Evolutionary conservation across 2,797 vertebrate genomes (phyloP).

Genomic region (Tragelaphus eurycerus): DNA sequence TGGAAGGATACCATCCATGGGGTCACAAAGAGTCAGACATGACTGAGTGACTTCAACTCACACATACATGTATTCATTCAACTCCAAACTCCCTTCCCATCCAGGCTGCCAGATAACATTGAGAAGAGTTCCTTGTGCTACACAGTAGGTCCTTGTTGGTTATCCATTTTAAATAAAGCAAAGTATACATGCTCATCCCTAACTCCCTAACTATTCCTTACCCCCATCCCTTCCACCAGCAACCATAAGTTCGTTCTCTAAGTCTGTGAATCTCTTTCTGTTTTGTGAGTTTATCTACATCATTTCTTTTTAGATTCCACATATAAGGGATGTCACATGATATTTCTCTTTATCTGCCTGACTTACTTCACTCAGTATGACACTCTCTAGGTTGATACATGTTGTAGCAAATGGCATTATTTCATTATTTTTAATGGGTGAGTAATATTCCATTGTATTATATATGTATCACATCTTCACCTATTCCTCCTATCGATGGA

Average conservation of each 20-base stretch:
- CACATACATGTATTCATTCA: background rate
- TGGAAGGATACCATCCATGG: background rate
- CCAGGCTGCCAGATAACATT: background rate
- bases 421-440: background rate
- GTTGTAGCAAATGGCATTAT: background rate
- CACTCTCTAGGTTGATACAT: background rate
- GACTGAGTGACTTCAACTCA: background rate
- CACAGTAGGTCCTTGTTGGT: background rate
- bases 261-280: background rate
- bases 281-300: background rate
- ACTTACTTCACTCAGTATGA: background rate
- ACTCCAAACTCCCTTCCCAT: background rate
- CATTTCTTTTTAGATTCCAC: background rate
- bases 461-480: background rate
- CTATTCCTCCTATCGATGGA: background rate
- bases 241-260: fast-evolving
- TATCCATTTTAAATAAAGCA: background rate
- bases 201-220: background rate
- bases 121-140: background rate
- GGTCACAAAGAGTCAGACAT: background rate
- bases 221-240: background rate
- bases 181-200: background rate
- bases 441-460: background rate
- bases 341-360: background rate
- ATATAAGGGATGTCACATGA: background rate